Percentiles rank a stretch among this genome's conserved stretches.
These are phyloP conservation scores for Helicoverpa zea DNA, from an alignment of 1,140 invertebrate species.

Conservation along the genomic window DNA sequence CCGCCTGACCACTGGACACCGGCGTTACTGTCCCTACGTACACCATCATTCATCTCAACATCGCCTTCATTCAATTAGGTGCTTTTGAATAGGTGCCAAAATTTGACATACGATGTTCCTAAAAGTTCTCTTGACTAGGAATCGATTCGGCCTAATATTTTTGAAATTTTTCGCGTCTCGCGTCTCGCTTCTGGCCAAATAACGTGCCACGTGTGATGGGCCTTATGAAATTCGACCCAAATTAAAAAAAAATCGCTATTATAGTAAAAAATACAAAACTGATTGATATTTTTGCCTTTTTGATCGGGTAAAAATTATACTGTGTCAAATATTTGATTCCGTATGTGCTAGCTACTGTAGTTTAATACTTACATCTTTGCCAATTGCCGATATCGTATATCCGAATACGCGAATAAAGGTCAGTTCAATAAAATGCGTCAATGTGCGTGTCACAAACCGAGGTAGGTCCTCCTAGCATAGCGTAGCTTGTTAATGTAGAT, in stretches of 20 bases:
- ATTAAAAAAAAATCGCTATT: slow-evolving; percentile 4
- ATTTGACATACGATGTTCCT: slow-evolving; percentile 39
- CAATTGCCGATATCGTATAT: no score
- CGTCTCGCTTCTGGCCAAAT: slow-evolving; percentile 46
- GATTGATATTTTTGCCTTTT: no score
- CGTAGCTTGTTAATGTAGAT: slow-evolving; percentile 57
- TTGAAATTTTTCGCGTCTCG: slow-evolving; percentile 19
- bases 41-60: neutral
- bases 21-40: no score
- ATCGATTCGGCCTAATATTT: slow-evolving; percentile 42
- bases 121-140: slow-evolving; percentile 43
- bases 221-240: slow-evolving; percentile 28
- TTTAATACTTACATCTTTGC: no score
- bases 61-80: slow-evolving; percentile 39
- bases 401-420: no score
- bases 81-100: slow-evolving; percentile 57
- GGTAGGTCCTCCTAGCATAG: slow-evolving; percentile 42
- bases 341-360: no score
- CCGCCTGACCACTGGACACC: neutral
- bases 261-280: no score
- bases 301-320: no score
- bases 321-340: no score
- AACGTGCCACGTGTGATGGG: slow-evolving; percentile 35
- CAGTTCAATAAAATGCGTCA: neutral
- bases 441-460: slow-evolving; percentile 11